A percentile compares a stretch with the other conserved stretches of the same genome.
phyloP scores from a whole-genome alignment of 2,888 invertebrate species.

The Ypsolopha scabrella region DNA sequence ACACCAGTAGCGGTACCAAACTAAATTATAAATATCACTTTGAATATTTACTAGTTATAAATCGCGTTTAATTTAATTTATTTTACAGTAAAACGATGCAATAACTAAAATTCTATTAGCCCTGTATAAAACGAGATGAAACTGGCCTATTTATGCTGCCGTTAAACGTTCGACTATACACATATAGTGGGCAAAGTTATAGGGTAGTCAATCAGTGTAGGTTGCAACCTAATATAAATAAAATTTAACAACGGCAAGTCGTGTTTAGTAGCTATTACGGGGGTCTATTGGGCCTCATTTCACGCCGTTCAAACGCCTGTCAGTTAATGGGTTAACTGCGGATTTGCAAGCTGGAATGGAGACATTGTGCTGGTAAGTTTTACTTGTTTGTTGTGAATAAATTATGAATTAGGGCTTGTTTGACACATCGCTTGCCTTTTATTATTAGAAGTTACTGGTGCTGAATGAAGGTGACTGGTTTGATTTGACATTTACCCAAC shows the following conservation, averaged over 20 bases:
- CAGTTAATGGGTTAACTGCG: constrained; percentile 10
- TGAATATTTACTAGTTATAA: too few species aligned
- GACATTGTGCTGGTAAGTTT: constrained; percentile 11
- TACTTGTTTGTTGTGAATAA: neutral
- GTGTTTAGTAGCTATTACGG: constrained; percentile 25
- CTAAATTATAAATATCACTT: too few species aligned
- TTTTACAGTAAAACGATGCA: too few species aligned
- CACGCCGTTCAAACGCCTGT: constrained; percentile 19
- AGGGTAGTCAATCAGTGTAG: constrained; percentile 15
- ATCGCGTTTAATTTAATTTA: too few species aligned
- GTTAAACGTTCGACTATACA: neutral
- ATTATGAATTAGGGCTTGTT: neutral
- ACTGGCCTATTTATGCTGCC: neutral
- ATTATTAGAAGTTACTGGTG: too few species aligned
- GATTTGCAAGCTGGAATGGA: constrained; percentile 7
- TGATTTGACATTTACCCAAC: too few species aligned
- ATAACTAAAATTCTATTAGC: too few species aligned
- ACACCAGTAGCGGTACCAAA: too few species aligned
- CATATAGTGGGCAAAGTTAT: neutral
- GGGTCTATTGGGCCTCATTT: constrained; percentile 23
- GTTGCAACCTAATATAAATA: constrained; percentile 23
- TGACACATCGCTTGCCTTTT: too few species aligned
- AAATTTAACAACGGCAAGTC: constrained; percentile 23
- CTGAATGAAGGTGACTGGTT: too few species aligned
- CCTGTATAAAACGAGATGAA: neutral